Base-by-base conservation (phyloP, 1,140 invertebrate species). In the Spodoptera litura region DNA sequence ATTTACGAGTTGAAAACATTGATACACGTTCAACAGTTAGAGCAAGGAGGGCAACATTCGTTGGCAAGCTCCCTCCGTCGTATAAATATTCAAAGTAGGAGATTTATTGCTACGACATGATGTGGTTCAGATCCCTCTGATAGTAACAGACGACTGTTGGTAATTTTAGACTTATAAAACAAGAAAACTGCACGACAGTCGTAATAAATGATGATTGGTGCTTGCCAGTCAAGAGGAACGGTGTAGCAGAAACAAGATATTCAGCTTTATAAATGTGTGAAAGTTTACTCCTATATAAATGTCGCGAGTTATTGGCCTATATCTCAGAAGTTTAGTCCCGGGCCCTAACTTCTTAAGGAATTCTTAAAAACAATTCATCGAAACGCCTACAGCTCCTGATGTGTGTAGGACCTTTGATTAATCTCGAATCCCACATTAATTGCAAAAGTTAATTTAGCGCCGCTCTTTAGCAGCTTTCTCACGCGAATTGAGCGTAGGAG, bases 1-100 rank as follows among this genome's bases (percentile, higher is more conserved):
- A 88, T 90, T 90, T 87, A 88, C 73, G 83, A 83, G 83, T 77
- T 78, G 49, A 77, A 85, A 84, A 82, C 62, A 74, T 76, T 76
- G 73, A 70, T 75, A 68, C 80, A 58, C 53, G 79, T 51, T 77
- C 79, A 75, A 79, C 66, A 52, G 55, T 64, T 70, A 70, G 31
- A 56, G 66, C 35, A 79, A 62, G 12, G 72, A 79, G 64, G 31
- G 11, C 64, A 66, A 78, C 70, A 68, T 78, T 71, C 61, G 64
- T 70, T 80, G 78, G 75, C 78, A 76, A 79, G 59, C 59, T 66
- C 59, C 38, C 71, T 58, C n/a, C 38, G 11, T 31, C 56, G n/a
- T 76, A 66, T 75, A 75, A 77, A 77, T 75, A 79, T 61, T 78
- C 78, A 53, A 66, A 68, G 73, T 75, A 56, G 62, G 35, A 80